Evolutionary conservation across 2,888 invertebrate genomes (phyloP).

Genomic region (Drosophila colorata): DNA sequence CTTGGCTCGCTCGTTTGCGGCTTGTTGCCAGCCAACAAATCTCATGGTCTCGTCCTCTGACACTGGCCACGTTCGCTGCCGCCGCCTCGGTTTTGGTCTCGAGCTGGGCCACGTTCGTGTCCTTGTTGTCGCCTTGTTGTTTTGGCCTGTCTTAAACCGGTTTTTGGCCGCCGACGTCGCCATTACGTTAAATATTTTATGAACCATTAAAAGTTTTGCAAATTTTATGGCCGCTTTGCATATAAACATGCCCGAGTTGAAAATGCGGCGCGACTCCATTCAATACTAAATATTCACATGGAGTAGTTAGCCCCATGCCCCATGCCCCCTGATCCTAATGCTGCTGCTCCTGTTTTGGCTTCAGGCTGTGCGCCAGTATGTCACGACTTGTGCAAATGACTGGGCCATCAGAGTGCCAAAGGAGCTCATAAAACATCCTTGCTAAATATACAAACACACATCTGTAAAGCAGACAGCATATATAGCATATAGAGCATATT

Average conservation of each 20-base stretch:
- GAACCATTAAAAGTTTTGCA: constrained; percentile 82
- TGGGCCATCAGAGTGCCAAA: constrained; percentile 77
- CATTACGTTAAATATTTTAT: constrained; percentile 82
- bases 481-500: background rate
- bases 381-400: constrained; percentile 78
- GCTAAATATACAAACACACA: constrained; percentile 32
- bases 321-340: background rate
- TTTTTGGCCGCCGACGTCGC: constrained; percentile 58
- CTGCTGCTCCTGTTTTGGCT: constrained; percentile 15
- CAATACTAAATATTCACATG: constrained; percentile 30
- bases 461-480: background rate
- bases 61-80: constrained; percentile 19
- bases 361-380: constrained; percentile 61
- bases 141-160: constrained; percentile 71
- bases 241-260: constrained; percentile 52
- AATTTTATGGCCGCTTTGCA: constrained; percentile 81
- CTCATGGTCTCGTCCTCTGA: constrained; percentile 45
- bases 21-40: constrained; percentile 77
- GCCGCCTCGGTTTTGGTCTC: background rate
- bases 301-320: background rate
- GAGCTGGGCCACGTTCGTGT: constrained; percentile 9
- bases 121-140: constrained; percentile 33
- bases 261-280: constrained; percentile 51
- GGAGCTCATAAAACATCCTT: constrained; percentile 74
- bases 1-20: constrained; percentile 64